Evolutionary conservation across 2,113 vertebrate genomes (phyloP), one percentile per base, ranked within the genome.

Genomic region (Elgaria multicarinata): DNA sequence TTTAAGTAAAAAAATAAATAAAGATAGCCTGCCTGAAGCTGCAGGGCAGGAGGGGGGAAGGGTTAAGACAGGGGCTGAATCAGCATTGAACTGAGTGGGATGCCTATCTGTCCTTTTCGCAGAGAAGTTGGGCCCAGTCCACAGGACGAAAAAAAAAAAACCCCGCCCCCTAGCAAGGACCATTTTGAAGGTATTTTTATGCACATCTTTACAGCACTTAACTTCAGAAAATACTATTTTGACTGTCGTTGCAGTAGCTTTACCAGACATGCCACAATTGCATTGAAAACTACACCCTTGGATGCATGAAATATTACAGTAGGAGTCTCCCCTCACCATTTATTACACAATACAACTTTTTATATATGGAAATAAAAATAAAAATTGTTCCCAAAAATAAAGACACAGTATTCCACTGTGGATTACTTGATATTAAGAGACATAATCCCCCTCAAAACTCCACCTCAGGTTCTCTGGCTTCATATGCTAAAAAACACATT

Each of bases 311-410:
- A 66, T 69, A 53, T 42, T 77, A 77, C 82, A 85, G 74, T 78
- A 42, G 76, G 62, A 69, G 9, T 24, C 13, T 42, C 53, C 13
- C 18, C 5, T 62, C 62, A n/a, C 10, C 58, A 53, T 78, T n/a
- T 39, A 69, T 89, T 77, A 33, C 74, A 89, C 74, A 78, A 24
- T 6, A n/a, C 31, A 1, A 83, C 9, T 77, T 92, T n/a, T 92
- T 84, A 94, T 81, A 79, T 55, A 75, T 18, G 64, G 55, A 93
- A 88, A 42, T 46, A 91, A 81, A 92, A 50, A 90, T 0, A 33
- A 58, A 22, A n/a, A 62, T 87, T 90, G 44, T 84, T 90, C 50
- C 39, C 12, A 1, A 88, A 76, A 93, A 18, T 1, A 83, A 44
- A 85, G 90, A 62, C 14, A 5, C 74, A 79, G 66, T 53, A 86